A percentile compares a stretch with the other conserved stretches of the same genome.
Evolutionary conservation across 2,113 vertebrate genomes (phyloP).

Genomic region (Anguilla japonica): DNA sequence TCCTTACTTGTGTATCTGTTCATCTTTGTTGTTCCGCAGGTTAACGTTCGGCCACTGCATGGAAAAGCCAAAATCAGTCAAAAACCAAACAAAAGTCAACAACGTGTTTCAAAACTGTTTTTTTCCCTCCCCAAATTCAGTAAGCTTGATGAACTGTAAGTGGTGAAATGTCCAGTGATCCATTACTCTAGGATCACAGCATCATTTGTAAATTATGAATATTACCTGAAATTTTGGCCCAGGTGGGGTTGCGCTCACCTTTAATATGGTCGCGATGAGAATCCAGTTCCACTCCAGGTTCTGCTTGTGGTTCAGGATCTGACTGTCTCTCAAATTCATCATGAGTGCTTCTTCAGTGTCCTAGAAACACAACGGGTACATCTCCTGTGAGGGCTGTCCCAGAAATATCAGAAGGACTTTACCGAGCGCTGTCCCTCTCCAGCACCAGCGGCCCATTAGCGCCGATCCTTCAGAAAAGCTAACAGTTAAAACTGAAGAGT

Average conservation of each 20-base stretch:
- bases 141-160: no score
- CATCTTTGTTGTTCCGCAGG: slow-evolving; percentile 96
- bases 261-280: slow-evolving; percentile 93
- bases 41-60: slow-evolving; percentile 94
- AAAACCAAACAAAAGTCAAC: neutral
- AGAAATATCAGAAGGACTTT: neutral
- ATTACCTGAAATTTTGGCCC: neutral
- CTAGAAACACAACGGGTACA: slow-evolving; percentile 58
- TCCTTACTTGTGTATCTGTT: slow-evolving; percentile 92
- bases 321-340: slow-evolving; percentile 91
- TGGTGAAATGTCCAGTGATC: neutral
- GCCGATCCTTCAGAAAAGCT: neutral
- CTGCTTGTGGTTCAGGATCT: slow-evolving; percentile 95
- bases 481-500: neutral
- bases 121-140: neutral
- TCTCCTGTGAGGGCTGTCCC: neutral
- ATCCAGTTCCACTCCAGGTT: slow-evolving; percentile 98
- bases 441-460: neutral
- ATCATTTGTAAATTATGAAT: neutral
- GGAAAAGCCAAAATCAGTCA: slow-evolving; percentile 34
- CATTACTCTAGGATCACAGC: neutral
- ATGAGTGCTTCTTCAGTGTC: slow-evolving; percentile 94
- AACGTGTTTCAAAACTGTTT: neutral
- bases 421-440: neutral
- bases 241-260: slow-evolving; percentile 69